Conservation (phyloP, 2,113 vertebrate genomes). For the Trichomycterus rosablanca region DNA sequence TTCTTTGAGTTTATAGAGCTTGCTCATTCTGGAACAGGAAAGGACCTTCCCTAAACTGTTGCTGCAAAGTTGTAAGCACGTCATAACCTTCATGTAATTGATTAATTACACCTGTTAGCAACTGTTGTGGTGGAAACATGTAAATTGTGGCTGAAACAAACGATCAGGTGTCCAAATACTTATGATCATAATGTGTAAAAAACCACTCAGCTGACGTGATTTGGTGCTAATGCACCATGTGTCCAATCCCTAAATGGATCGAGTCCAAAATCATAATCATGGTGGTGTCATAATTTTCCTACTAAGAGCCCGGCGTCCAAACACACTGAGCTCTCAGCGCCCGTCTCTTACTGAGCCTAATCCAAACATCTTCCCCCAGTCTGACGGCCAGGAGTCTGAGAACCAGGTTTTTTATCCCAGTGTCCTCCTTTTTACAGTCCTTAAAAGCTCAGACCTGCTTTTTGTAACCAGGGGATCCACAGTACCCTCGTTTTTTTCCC, state of each 20-base stretch:
- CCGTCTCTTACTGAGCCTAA: conserved; percentile 40
- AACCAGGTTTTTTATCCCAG: conserved; percentile 12
- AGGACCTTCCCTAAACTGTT: too few species aligned
- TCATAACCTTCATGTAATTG: too few species aligned
- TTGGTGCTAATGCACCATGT: conserved; percentile 40
- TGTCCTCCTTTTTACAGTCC: conserved; percentile 15
- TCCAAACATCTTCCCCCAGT: conserved; percentile 48
- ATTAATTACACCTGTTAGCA: too few species aligned
- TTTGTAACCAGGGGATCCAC: conserved; percentile 26
- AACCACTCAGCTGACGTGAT: too few species aligned
- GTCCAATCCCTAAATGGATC: conserved; percentile 31
- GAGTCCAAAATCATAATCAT: conserved; percentile 37
- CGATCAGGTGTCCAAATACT: too few species aligned
- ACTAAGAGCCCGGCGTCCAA: conserved; percentile 40
- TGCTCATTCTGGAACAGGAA: too few species aligned
- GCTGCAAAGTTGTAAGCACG: too few species aligned
- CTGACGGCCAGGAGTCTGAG: conserved; percentile 42
- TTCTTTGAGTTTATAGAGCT: too few species aligned
- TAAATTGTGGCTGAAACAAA: too few species aligned
- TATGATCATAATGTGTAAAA: too few species aligned
- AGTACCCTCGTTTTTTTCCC: conserved; percentile 20
- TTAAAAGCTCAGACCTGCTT: conserved; percentile 34
- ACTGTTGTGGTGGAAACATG: too few species aligned
- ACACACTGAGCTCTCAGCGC: conserved; percentile 34
- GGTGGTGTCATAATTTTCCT: conserved; percentile 39